Conservation (phyloP, 2,888 invertebrate genomes). For the Sarcophaga caerulescens region DNA sequence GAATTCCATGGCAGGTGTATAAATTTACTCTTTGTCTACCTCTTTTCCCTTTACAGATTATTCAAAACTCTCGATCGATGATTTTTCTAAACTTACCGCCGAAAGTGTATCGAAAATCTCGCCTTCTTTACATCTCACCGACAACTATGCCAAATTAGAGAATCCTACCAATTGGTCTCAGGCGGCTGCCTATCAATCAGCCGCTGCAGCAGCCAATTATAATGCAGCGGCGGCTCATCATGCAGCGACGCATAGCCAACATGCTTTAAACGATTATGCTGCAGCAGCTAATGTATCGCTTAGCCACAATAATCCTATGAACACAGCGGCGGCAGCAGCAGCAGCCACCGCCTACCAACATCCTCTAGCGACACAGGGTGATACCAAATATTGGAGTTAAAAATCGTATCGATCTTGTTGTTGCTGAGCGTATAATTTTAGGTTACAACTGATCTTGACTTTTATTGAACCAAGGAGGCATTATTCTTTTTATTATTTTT, state of each 20-base stretch:
- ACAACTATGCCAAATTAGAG: slow-evolving; percentile 79
- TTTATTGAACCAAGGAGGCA: slow-evolving; percentile 42
- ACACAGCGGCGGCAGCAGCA: slow-evolving; percentile 71
- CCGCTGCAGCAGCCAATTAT: slow-evolving; percentile 78
- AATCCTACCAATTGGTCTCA: slow-evolving; percentile 79
- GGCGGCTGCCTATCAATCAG: slow-evolving; percentile 79
- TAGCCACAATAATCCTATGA: slow-evolving; percentile 75
- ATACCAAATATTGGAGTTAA: slow-evolving; percentile 80
- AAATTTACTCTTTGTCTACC: background rate
- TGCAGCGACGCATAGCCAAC: slow-evolving; percentile 72
- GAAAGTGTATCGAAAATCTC: slow-evolving; percentile 81
- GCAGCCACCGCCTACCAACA: slow-evolving; percentile 78
- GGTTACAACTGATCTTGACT: background rate
- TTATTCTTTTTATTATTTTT: background rate
- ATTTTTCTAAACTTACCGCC: slow-evolving; percentile 82
- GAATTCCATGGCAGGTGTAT: background rate
- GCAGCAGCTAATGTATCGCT: slow-evolving; percentile 73
- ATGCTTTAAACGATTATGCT: slow-evolving; percentile 76
- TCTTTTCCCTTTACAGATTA: slow-evolving; percentile 80
- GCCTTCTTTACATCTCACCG: slow-evolving; percentile 78
- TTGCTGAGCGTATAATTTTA: background rate
- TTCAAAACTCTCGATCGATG: slow-evolving; percentile 82
- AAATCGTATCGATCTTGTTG: background rate
- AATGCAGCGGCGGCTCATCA: slow-evolving; percentile 75
- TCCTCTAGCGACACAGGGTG: slow-evolving; percentile 77